Evolutionary conservation across 2,797 vertebrate genomes (phyloP), one percentile per base, ranked within the genome.

Genomic region (Enteromius fasciolatus): DNA sequence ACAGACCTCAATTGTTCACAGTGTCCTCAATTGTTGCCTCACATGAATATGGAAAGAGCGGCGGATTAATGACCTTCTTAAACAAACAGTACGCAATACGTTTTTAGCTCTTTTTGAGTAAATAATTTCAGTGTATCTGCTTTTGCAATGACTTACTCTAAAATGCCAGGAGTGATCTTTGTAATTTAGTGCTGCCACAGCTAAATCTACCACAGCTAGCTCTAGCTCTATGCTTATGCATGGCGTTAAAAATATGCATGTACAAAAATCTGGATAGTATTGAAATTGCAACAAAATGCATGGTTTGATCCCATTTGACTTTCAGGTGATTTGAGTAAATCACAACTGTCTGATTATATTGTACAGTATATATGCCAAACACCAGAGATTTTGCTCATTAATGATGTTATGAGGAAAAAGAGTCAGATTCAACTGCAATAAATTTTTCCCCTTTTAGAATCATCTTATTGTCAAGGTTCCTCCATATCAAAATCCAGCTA

Each of bases 391-490:
- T 17, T 33, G 15, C 61, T 64, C 7, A 31, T 15, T 18, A 31
- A 17, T 31, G 25, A 63, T 63, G 6, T 31, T 64, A 31, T 64
- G 28, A 31, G 61, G 8, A 64, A 17, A 31, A 18, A 9, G 3
- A 18, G 61, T 33, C 59, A 63, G 25, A 63, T 63, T 63, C 14
- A 67, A n/a, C 64, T 67, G 18, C 33, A 57, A 11, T 11, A 46
- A 1, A 8, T 46, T 10, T 77, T 61, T 41, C 72, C 20, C 68
- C 46, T 25, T 18, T 39, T 90, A 99, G 98, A 99, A 99, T 93
- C 98, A 99, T 93, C 93, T 99, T 89, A 97, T 99, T 89, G 98
- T 99, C 85, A 99, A 98, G 90, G 97, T 98, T 90, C 98, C 98
- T 76, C 96, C 97, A 5, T 99, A 99, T 94, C 96, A 97, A 54